phyloP scores from a whole-genome alignment of 1,140 invertebrate species.

The Arion vulgaris region DNA sequence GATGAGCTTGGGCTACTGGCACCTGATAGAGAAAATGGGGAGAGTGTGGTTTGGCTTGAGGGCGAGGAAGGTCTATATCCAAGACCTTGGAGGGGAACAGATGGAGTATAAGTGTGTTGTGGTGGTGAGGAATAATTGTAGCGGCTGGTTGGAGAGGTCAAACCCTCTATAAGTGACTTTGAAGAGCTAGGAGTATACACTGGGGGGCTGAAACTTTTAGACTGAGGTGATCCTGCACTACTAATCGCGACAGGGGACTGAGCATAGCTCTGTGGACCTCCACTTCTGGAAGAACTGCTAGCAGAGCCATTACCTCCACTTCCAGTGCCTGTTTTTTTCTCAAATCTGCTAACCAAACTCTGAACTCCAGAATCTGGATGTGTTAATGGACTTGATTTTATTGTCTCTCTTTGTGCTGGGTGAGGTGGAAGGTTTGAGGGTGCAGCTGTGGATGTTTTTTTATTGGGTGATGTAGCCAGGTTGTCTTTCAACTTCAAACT shows the following conservation, averaged over 20 bases:
- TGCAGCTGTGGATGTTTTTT: not conserved
- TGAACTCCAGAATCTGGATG: not conserved
- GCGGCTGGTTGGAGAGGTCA: constrained; percentile 10
- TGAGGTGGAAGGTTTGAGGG: not conserved
- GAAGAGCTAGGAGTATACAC: constrained; percentile 21
- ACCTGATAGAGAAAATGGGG: not conserved
- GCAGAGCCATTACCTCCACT: constrained; percentile 11
- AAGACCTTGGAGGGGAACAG: not conserved
- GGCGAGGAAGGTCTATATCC: not conserved
- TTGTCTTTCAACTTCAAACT: constrained; percentile 18
- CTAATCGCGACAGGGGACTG: not conserved
- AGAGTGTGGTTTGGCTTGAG: not conserved
- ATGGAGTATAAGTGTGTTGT: not conserved
- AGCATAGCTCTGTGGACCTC: constrained; percentile 23
- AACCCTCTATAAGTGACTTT: not conserved
- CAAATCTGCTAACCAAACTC: constrained; percentile 30
- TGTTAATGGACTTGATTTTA: not conserved
- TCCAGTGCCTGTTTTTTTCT: not conserved
- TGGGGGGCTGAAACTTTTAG: constrained; percentile 15
- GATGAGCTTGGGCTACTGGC: not conserved
- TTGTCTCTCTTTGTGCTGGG: not conserved
- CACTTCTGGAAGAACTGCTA: not conserved
- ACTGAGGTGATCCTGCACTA: not conserved
- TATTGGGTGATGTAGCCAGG: not conserved
- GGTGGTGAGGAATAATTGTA: constrained; percentile 3